Conservation (phyloP, 2,888 invertebrate species). For the Hydraecia micacea region DNA sequence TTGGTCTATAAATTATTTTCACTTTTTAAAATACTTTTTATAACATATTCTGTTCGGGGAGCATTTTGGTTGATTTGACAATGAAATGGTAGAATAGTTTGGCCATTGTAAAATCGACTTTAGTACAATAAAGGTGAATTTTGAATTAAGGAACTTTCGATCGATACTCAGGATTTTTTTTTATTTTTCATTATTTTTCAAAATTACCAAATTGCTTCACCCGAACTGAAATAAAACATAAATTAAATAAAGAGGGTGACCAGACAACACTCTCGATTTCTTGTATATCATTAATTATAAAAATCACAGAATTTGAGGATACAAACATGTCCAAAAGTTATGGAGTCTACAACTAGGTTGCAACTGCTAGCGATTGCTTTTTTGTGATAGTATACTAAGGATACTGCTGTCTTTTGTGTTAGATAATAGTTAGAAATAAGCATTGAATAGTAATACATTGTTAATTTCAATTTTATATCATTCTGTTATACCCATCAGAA, state of each 20-base stretch:
- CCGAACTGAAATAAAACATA: conserved; percentile 35
- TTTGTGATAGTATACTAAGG: not conserved
- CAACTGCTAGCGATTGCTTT: conserved; percentile 36
- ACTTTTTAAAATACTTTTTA: conserved; percentile 63
- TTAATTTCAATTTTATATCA: not conserved
- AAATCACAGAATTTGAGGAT: conserved; percentile 80
- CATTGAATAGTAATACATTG: not conserved
- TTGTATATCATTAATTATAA: conserved; percentile 64
- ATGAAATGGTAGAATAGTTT: not conserved
- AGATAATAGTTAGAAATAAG: not conserved
- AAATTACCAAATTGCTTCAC: conserved; percentile 24
- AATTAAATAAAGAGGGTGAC: conserved; percentile 67
- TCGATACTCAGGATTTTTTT: not conserved
- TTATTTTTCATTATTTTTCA: not conserved
- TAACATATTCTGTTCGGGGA: conserved; percentile 50
- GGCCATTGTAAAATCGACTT: not conserved
- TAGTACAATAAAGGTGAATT: not conserved
- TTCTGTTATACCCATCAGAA: not conserved
- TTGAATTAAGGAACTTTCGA: not conserved
- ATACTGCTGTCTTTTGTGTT: no score
- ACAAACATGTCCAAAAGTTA: conserved; percentile 63
- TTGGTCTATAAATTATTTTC: conserved; percentile 56
- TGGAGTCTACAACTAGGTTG: conserved; percentile 38
- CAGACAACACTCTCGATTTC: conserved; percentile 70
- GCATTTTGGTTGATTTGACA: conserved; percentile 8